These are phyloP conservation scores for Ginglymostoma cirratum DNA, from an alignment of 2,113 vertebrate species.

Conservation along the genomic window DNA sequence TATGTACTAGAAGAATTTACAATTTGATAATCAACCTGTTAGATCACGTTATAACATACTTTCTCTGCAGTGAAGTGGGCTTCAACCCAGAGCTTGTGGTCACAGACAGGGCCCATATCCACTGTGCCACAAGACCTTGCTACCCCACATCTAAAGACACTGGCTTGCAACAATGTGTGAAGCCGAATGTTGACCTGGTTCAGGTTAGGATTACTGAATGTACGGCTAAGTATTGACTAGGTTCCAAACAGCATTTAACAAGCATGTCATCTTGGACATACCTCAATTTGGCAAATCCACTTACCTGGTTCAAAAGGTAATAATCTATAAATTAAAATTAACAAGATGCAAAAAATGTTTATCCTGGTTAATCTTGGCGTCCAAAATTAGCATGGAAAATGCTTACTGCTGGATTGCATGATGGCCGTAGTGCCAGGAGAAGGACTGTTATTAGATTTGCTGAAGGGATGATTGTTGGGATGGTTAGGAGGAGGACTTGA, in stretches of 20 bases:
- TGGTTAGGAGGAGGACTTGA: constrained; percentile 93
- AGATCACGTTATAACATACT: too few relatives aligned
- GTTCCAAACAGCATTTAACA: background rate
- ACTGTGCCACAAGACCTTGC: background rate
- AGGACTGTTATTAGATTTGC: constrained; percentile 83
- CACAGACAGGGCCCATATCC: too few relatives aligned
- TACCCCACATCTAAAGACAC: background rate
- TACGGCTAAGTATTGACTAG: background rate
- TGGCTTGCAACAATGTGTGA: background rate
- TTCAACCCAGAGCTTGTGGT: too few relatives aligned
- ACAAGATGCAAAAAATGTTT: background rate
- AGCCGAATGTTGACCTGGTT: background rate
- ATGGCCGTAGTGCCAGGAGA: constrained; percentile 74
- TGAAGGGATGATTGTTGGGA: constrained; percentile 94
- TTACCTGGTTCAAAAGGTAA: background rate
- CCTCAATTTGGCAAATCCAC: background rate
- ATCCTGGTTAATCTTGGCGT: background rate
- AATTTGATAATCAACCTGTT: too few relatives aligned
- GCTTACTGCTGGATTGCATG: constrained; percentile 81
- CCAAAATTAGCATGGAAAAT: background rate
- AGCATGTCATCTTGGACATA: background rate
- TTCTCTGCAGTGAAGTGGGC: too few relatives aligned
- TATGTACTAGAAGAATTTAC: too few relatives aligned
- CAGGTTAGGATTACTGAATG: background rate
- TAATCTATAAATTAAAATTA: background rate